Conservation (phyloP, 2,888 invertebrate species). For the Phengaris alcon region DNA sequence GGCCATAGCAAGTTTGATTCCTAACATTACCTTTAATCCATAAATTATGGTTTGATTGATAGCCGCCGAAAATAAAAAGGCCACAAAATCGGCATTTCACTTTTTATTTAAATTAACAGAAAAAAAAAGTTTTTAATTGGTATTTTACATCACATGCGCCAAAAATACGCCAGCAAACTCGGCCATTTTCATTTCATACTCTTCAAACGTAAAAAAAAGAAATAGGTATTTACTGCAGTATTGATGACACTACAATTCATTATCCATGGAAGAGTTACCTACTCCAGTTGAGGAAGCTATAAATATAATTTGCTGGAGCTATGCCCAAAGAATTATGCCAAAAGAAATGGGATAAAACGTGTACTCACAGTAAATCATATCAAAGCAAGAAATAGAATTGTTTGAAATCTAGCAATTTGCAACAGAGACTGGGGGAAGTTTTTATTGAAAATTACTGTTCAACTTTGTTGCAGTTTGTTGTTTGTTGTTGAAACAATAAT, state of each 20-base stretch:
- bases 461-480: constrained; percentile 9
- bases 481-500: neutral
- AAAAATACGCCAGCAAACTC: too few relatives aligned
- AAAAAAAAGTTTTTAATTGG: too few relatives aligned
- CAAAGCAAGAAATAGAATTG: constrained; percentile 4
- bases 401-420: constrained; percentile 12
- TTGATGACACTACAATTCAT: neutral
- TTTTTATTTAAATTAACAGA: too few relatives aligned
- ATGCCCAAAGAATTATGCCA: neutral
- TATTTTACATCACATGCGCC: too few relatives aligned
- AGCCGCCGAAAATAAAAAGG: too few relatives aligned
- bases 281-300: neutral
- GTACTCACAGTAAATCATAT: constrained; percentile 10
- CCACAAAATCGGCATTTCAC: too few relatives aligned
- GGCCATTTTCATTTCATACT: too few relatives aligned
- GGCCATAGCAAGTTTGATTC: too few relatives aligned
- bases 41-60: too few relatives aligned
- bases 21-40: too few relatives aligned
- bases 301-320: neutral
- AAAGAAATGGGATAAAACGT: constrained; percentile 9
- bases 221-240: neutral
- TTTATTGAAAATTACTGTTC: constrained; percentile 5
- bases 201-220: too few relatives aligned
- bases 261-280: neutral
- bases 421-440: neutral